Percentiles rank a stretch among this genome's conserved stretches.
Conservation (phyloP, 2,888 invertebrate genomes). For the Baronia brevicornis region DNA sequence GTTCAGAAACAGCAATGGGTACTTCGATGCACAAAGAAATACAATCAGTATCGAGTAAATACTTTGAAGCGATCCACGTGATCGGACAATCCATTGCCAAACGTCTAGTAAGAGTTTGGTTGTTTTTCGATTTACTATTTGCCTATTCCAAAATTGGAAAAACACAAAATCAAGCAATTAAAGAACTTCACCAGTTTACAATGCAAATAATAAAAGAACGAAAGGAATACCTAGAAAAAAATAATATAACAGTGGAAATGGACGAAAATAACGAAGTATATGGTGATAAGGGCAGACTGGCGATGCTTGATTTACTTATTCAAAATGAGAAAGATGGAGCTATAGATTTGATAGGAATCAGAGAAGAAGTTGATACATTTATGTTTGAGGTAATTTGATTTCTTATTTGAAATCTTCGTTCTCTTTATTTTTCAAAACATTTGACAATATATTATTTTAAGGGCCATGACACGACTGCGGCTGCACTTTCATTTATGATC, state of each 20-base stretch:
- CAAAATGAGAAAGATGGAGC: conserved; percentile 72
- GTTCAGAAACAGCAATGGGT: conserved; percentile 72
- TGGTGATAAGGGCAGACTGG: conserved; percentile 63
- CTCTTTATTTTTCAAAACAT: not conserved
- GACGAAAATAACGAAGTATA: conserved; percentile 28
- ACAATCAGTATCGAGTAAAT: conserved; percentile 45
- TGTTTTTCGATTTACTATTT: conserved; percentile 14
- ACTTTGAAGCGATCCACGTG: conserved; percentile 55
- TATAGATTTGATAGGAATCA: conserved; percentile 75
- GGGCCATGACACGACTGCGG: conserved; percentile 68
- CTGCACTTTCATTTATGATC: conserved; percentile 43
- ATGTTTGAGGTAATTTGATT: conserved; percentile 78
- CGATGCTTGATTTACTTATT: conserved; percentile 79
- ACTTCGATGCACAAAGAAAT: conserved; percentile 44
- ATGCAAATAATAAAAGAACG: conserved; percentile 63
- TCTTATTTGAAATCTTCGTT: too few relatives aligned
- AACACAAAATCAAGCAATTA: conserved; percentile 28
- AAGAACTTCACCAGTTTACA: conserved; percentile 67
- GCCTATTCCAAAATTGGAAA: conserved; percentile 11
- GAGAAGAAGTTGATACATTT: conserved; percentile 83
- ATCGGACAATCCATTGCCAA: conserved; percentile 21
- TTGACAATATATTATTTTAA: conserved; percentile 22
- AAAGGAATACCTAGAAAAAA: conserved; percentile 22
- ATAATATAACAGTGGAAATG: conserved; percentile 8
- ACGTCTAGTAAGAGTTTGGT: conserved; percentile 16